Evolutionary conservation across 2,797 vertebrate genomes (phyloP).

Genomic region (Pogoniulus pusillus): DNA sequence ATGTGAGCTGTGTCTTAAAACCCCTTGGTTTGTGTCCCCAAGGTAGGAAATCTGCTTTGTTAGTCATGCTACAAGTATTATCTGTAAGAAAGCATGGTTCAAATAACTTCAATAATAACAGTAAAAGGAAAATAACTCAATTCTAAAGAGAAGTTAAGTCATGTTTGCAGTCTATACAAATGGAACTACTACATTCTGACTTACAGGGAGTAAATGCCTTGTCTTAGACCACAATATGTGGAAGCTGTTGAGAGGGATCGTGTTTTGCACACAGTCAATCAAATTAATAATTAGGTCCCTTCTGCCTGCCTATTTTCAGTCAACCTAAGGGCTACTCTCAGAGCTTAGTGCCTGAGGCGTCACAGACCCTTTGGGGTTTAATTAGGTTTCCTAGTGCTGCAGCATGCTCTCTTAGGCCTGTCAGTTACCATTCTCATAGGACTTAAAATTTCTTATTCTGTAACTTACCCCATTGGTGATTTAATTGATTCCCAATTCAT

Average conservation of each 20-base stretch:
- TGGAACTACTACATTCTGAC: background rate
- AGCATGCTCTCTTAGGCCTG: slow-evolving; percentile 12
- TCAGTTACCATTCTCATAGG: slow-evolving; percentile 21
- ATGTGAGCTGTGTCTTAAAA: background rate
- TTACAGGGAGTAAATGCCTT: background rate
- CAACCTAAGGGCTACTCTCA: background rate
- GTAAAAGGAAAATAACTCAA: background rate
- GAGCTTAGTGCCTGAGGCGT: background rate
- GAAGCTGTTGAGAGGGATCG: background rate
- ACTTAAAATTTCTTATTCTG: slow-evolving; percentile 19
- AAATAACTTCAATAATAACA: background rate
- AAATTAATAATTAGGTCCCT: slow-evolving; percentile 43
- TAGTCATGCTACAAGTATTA: background rate
- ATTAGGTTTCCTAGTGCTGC: slow-evolving; percentile 43
- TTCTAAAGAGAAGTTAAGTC: background rate
- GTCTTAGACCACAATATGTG: background rate
- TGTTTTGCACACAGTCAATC: background rate
- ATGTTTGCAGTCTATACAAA: background rate
- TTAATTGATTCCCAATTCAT: slow-evolving; percentile 49
- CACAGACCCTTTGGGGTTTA: slow-evolving; percentile 35
- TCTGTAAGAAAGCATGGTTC: background rate
- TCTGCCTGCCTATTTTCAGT: slow-evolving; percentile 46
- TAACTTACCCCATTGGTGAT: slow-evolving; percentile 16
- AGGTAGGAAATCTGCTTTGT: background rate
- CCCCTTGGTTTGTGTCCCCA: background rate